Base-by-base conservation (phyloP, 2,113 vertebrate species). In the Syngnathus typhle region DNA sequence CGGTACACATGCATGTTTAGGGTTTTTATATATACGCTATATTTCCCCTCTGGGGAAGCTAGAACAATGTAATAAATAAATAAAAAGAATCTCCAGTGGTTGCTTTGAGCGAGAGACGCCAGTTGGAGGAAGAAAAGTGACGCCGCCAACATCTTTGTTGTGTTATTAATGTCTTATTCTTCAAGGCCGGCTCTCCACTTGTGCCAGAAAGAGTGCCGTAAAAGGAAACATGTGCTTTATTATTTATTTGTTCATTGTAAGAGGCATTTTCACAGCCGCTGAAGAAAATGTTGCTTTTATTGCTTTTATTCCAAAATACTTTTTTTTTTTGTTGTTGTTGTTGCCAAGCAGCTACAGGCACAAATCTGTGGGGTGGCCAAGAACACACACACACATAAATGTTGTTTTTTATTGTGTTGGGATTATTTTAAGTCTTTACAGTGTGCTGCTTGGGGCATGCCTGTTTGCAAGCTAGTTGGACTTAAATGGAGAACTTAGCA, bases 391-490 rank as follows among this genome's bases (percentile, higher is more conserved):
- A 70, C 66, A 32, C 51, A 70, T 65, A 84, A 85, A 82, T 81
- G 71, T 85, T 82, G 78, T 85, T 86, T 78, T 78, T 77, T 74
- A 18, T 52, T 52, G 49, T 81, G 75, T 82, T 80, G 82, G 81
- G 80, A 70, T 74, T n/a, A 80, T 88, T 87, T 73, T 76, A 87
- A 85, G 76, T 81, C 71, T 87, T 85, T 77, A 85, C 77, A 83
- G 23, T 23, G 69, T 70, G 62, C 78, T 71, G 79, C 84, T 85
- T 44, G 69, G 80, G 85, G 76, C 88, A 75, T 79, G 70, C 69
- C 59, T 65, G 36, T 56, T 77, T 71, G 82, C 72, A 27, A 65
- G 60, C 69, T 73, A 78, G 81, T 68, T 66, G 78, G 65, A 69
- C 39, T 72, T 71, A 74, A 84, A 85, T 85, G 27, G 64, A 73